phyloP scores from a whole-genome alignment of 2,797 vertebrate species.

The Novumbra hubbsi region DNA sequence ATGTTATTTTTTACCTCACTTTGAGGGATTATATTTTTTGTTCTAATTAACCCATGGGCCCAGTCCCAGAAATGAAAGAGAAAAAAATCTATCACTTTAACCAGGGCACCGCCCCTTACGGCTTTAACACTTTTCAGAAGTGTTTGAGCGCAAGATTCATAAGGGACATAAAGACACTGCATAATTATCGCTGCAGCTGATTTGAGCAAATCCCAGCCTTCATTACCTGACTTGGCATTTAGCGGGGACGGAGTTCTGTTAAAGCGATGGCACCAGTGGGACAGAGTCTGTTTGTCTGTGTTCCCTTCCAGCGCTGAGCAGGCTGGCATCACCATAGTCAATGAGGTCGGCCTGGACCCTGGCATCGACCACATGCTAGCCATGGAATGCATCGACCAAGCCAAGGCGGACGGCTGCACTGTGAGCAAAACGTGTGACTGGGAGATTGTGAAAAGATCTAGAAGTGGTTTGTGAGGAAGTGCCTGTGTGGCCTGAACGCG shows the following conservation, averaged over 20 bases:
- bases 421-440: conserved; percentile 69
- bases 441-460: conserved; percentile 34
- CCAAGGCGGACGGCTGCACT: conserved; percentile 87
- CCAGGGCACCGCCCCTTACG: no score
- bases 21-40: background rate
- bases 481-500: background rate
- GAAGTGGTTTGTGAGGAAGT: conserved; percentile 29
- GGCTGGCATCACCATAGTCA: conserved; percentile 87
- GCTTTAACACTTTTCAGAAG: no score
- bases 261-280: background rate
- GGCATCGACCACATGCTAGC: conserved; percentile 98
- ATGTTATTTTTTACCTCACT: background rate
- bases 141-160: no score
- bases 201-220: background rate
- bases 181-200: no score
- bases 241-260: background rate
- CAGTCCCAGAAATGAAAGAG: no score
- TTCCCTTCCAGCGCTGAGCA: conserved; percentile 75
- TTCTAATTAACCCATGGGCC: no score
- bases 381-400: conserved; percentile 95
- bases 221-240: background rate
- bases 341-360: conserved; percentile 94
- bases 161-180: no score
- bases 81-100: no score
- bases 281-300: background rate